Evolutionary conservation across 2,797 vertebrate genomes (phyloP).

Genomic region (Eupleurogrammus muticus): DNA sequence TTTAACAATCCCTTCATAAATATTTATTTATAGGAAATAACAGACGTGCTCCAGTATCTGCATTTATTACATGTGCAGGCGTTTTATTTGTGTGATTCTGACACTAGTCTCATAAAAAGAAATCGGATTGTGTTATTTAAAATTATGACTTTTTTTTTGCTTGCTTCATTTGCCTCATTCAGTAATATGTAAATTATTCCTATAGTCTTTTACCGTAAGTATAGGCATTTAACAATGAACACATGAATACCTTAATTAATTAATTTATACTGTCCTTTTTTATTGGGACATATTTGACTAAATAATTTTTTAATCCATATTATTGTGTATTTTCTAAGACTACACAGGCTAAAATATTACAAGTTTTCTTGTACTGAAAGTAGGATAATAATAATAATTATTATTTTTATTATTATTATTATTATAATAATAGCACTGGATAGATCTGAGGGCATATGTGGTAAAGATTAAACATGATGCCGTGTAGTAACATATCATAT

Average conservation of each 20-base stretch:
- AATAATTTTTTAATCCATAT: not conserved
- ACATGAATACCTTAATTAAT: not conserved
- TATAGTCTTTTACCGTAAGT: not conserved
- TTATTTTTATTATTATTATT: not conserved
- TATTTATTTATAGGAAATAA: not conserved
- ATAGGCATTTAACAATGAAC: not conserved
- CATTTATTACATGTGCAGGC: not conserved
- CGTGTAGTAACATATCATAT: slow-evolving; percentile 18
- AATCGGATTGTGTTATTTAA: not conserved
- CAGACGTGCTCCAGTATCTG: not conserved
- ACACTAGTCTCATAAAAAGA: not conserved
- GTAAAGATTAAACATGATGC: slow-evolving; percentile 21
- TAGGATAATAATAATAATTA: too few relatives aligned
- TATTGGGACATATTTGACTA: slow-evolving; percentile 5
- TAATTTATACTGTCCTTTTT: not conserved
- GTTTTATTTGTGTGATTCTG: not conserved
- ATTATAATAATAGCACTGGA: slow-evolving; percentile 6
- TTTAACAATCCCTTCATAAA: not conserved
- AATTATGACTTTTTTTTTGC: too few relatives aligned
- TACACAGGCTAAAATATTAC: not conserved
- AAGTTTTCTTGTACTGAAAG: not conserved
- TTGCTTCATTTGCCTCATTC: not conserved
- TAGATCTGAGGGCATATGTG: slow-evolving; percentile 18
- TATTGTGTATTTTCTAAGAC: not conserved
- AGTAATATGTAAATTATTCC: not conserved